These are phyloP conservation scores for Argyresthia goedartella DNA, from an alignment of 2,888 invertebrate genomes.

Conservation along the genomic window DNA sequence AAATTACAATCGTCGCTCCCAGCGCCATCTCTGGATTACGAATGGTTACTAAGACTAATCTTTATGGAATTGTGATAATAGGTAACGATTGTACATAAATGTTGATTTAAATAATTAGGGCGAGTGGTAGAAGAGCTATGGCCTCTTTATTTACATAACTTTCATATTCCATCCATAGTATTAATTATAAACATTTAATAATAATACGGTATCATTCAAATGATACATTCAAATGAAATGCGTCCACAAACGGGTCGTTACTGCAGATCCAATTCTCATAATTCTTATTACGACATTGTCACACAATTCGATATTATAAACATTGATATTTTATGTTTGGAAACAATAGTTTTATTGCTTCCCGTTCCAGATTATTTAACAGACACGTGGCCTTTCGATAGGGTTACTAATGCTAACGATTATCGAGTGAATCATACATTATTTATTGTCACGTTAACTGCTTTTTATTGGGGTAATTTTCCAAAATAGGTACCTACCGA, in stretches of 20 bases:
- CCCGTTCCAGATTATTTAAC: constrained; percentile 58
- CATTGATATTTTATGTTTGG: constrained; percentile 55
- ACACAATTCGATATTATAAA: constrained; percentile 36
- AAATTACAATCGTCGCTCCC: no score
- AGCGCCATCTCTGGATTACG: no score
- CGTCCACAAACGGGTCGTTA: not conserved
- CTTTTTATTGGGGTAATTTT: not conserved
- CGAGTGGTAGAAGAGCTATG: no score
- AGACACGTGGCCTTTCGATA: constrained; percentile 51
- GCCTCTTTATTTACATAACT: no score
- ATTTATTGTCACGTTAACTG: not conserved
- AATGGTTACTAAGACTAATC: no score
- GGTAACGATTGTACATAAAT: not conserved
- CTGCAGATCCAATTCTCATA: constrained; percentile 1
- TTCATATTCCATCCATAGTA: no score
- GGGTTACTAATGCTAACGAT: constrained; percentile 25
- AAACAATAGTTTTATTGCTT: constrained; percentile 60
- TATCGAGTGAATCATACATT: constrained; percentile 15
- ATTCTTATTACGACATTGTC: constrained; percentile 20
- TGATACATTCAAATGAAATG: not conserved
- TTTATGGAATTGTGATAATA: no score
- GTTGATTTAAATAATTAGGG: no score
- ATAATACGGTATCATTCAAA: not conserved
- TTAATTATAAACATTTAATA: no score
- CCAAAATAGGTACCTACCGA: not conserved